Evolutionary conservation across 2,113 vertebrate genomes (phyloP).

Genomic region (Rhegmatorhina hoffmannsi): DNA sequence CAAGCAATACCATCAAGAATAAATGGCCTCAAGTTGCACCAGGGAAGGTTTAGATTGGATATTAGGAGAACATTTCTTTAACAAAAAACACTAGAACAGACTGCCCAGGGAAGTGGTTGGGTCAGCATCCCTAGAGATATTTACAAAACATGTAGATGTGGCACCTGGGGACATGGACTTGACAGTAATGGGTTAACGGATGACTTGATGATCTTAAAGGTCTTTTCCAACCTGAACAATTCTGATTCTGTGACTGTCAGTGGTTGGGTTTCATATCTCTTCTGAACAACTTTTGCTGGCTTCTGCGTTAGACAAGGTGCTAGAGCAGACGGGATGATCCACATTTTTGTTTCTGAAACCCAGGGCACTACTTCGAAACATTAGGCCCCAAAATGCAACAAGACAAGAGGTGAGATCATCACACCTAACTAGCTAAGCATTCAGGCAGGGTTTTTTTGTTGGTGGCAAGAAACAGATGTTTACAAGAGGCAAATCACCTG

Average conservation of each 20-base stretch:
- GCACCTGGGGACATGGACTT: neutral
- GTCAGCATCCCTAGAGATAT: neutral
- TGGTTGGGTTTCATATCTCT: neutral
- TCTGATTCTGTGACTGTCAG: neutral
- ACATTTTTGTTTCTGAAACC: neutral
- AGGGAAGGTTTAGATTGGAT: neutral
- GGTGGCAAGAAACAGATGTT: neutral
- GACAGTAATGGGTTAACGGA: neutral
- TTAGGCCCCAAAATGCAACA: neutral
- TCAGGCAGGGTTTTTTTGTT: neutral
- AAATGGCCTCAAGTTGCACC: neutral
- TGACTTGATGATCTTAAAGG: neutral
- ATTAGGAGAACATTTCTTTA: neutral
- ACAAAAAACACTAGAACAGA: neutral
- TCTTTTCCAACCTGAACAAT: neutral
- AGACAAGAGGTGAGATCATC: neutral
- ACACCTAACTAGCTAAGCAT: neutral
- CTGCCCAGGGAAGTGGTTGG: neutral
- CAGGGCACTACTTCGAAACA: neutral
- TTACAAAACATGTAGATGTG: neutral
- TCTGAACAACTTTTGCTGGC: neutral
- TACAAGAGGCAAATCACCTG: neutral
- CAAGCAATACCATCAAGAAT: neutral
- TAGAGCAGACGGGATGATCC: neutral
- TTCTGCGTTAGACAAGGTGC: neutral